Evolutionary conservation across 2,888 invertebrate genomes (phyloP).

Genomic region (Crepidodera aurea): DNA sequence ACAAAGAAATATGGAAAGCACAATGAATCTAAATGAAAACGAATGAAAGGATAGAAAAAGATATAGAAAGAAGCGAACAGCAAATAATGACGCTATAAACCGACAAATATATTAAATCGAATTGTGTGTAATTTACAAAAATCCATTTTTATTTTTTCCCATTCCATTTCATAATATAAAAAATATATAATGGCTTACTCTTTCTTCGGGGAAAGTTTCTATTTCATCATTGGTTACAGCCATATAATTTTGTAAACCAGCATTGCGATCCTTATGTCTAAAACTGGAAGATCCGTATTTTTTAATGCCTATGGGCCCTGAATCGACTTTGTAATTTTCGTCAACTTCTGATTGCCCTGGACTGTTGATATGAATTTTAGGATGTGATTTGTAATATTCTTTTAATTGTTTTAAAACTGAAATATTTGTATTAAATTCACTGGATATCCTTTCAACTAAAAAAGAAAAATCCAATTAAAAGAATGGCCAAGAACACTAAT

Average conservation of each 20-base stretch:
- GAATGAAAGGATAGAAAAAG: no score
- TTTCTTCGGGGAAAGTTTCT: conserved; percentile 29
- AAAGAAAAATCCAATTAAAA: no score
- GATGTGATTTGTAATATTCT: conserved; percentile 54
- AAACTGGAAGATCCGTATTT: conserved; percentile 55
- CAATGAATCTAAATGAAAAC: no score
- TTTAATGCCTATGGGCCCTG: conserved; percentile 46
- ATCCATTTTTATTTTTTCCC: no score
- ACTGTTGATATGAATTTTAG: conserved; percentile 43
- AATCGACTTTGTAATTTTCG: conserved; percentile 47
- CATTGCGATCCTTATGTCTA: conserved; percentile 55
- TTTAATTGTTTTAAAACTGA: conserved; percentile 52
- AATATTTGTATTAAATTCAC: conserved; percentile 54
- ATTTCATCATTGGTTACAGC: conserved; percentile 24
- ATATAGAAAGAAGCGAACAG: no score
- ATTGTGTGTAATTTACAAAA: no score
- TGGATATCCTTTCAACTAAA: conserved; percentile 48
- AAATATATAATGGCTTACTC: conserved; percentile 28
- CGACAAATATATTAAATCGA: no score
- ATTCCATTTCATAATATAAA: neutral
- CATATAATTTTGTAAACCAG: conserved; percentile 52
- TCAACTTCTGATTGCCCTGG: conserved; percentile 49
- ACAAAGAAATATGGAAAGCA: no score
- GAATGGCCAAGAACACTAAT: no score
- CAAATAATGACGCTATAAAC: no score